Base-by-base conservation (phyloP, 2,888 invertebrate genomes). In the Andrena fulva region DNA sequence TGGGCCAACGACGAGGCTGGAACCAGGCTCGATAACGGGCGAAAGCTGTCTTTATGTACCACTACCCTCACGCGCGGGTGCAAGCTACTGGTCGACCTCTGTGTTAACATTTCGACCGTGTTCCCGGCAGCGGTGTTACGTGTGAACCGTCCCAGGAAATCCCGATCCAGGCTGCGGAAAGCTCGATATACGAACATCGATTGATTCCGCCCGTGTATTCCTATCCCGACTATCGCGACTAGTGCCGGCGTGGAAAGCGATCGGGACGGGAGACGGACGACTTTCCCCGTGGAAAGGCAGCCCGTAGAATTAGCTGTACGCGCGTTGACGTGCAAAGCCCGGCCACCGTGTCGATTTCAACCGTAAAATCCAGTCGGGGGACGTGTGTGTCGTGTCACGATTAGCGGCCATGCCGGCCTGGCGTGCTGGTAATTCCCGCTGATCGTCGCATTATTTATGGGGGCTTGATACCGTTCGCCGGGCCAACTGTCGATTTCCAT, bases 21-120 rank as follows among this genome's bases (percentile, higher is more conserved):
- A 81, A 80, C 69, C 68, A 78, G 75, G 84, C 82, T 85, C 89
- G 90, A 90, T 90, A 90, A 90, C 89, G 87, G 86, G 78, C 85
- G 76, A 84, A 83, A 80, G 87, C 87, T 86, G 87, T 85, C 89
- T 89, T 89, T 85, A 85, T 83, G 76, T 81, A 80, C 80, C 82
- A 77, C 67, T 60, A 79, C 81, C 52, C 64, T 68, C 73, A 68
- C 60, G 50, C 62, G 16, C 35, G 63, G 67, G 73, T 77, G 77
- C 77, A 52, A 73, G 50, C 73, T n/a, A 8, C 48, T 56, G 24
- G 48, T n/a, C 56, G 56, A 56, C 20, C 52, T 67, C 63, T 70
- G 64, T 77, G 81, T 76, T 81, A 82, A 82, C 82, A 81, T 76
- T 72, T 76, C 82, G 56, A 12, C 42, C 50, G 50, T 50, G 27